Evolutionary conservation across 2,888 invertebrate genomes (phyloP).

Genomic region (Drepana falcataria): DNA sequence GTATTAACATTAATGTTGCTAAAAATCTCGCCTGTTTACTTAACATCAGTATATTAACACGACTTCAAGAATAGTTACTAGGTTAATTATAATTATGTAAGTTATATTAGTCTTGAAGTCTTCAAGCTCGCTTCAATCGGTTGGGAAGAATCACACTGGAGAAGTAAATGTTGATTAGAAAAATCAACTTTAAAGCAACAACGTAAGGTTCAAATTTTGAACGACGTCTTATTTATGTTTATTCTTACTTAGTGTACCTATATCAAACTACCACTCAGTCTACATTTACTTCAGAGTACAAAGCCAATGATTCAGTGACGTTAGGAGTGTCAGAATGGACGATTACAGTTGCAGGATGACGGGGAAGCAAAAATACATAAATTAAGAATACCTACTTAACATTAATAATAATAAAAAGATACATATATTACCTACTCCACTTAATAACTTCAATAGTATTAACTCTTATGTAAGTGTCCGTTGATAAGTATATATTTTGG

Average conservation of each 20-base stretch:
- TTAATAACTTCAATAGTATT: constrained; percentile 58
- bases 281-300: constrained; percentile 59
- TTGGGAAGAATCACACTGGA: constrained; percentile 24
- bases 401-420: constrained; percentile 30
- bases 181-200: constrained; percentile 22
- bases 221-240: constrained; percentile 22
- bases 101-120: constrained; percentile 20
- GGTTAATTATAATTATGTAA: constrained; percentile 2
- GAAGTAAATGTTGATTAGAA: constrained; percentile 56
- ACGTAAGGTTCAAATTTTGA: constrained; percentile 26
- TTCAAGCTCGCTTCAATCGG: constrained; percentile 25
- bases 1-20: not conserved
- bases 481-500: constrained; percentile 39
- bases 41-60: not conserved
- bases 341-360: constrained; percentile 65
- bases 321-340: constrained; percentile 68
- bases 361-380: constrained; percentile 63
- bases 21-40: not conserved
- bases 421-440: constrained; percentile 40
- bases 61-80: constrained; percentile 2
- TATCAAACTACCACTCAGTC: constrained; percentile 25
- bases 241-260: constrained; percentile 27
- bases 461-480: constrained; percentile 44
- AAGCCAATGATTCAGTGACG: constrained; percentile 46
- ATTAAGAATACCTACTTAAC: constrained; percentile 40